phyloP scores from a whole-genome alignment of 2,888 invertebrate genomes.

The Aporophyla nigra region DNA sequence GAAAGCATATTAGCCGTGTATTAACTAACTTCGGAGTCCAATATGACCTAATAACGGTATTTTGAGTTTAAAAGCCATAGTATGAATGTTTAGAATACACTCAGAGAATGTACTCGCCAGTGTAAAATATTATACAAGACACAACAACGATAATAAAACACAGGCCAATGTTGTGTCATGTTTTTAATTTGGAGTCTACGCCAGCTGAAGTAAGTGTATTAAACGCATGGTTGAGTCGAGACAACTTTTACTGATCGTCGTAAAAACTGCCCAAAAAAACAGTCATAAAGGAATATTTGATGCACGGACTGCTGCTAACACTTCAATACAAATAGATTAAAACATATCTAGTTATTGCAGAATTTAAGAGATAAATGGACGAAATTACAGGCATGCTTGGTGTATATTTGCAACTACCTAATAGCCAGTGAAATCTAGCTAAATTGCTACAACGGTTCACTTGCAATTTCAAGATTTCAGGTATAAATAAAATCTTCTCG shows the following conservation, averaged over 20 bases:
- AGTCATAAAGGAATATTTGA: constrained; percentile 41
- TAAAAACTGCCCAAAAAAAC: constrained; percentile 49
- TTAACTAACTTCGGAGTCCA: not conserved
- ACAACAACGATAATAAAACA: constrained; percentile 4
- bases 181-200: constrained; percentile 22
- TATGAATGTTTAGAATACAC: not conserved
- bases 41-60: not conserved
- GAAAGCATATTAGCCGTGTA: not conserved
- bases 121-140: constrained; percentile 15
- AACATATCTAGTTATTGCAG: constrained; percentile 17
- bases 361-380: not conserved
- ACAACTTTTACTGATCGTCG: constrained; percentile 62
- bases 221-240: constrained; percentile 63
- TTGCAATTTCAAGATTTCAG: constrained; percentile 22
- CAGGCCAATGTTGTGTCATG: not conserved
- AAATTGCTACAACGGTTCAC: constrained; percentile 14
- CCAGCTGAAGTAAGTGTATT: constrained; percentile 51
- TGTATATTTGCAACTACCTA: constrained; percentile 8
- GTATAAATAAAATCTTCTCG: constrained; percentile 22
- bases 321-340: constrained; percentile 20
- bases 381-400: not conserved
- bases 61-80: not conserved
- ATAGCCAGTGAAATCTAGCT: not conserved
- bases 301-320: constrained; percentile 21
- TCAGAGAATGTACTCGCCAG: not conserved